Conservation (phyloP, 2,797 vertebrate species). For the Phoeniculus purpureus region DNA sequence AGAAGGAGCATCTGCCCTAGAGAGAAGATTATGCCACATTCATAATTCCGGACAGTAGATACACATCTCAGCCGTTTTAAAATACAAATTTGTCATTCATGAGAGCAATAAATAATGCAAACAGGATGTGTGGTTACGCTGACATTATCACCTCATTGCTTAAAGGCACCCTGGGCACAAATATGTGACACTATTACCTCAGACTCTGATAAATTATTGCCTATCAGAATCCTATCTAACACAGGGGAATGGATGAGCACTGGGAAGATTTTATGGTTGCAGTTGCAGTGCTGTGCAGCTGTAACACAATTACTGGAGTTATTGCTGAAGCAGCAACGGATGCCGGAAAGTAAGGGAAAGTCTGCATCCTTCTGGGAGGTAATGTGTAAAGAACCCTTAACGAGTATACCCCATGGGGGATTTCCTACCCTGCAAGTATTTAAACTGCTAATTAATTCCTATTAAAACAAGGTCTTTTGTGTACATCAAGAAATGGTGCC, state of each 20-base stretch:
- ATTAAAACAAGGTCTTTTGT: slow-evolving; percentile 66
- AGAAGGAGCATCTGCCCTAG: slow-evolving; percentile 18
- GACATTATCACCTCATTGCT: slow-evolving; percentile 58
- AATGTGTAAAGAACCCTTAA: slow-evolving; percentile 62
- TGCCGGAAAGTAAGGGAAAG: slow-evolving; percentile 46
- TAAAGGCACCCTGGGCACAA: slow-evolving; percentile 10
- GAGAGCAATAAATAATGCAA: slow-evolving; percentile 67
- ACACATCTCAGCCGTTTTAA: slow-evolving; percentile 49
- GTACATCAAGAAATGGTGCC: slow-evolving; percentile 48
- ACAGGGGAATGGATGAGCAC: neutral
- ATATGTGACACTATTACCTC: slow-evolving; percentile 28
- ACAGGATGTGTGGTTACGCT: slow-evolving; percentile 30
- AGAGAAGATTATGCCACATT: slow-evolving; percentile 42
- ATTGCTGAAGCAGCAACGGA: slow-evolving; percentile 17
- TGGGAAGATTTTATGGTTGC: slow-evolving; percentile 17
- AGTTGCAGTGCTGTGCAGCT: neutral
- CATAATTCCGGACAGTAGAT: neutral
- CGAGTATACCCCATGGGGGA: slow-evolving; percentile 19
- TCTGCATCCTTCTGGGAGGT: slow-evolving; percentile 58
- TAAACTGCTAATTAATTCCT: slow-evolving; percentile 71
- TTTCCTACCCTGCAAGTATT: slow-evolving; percentile 62
- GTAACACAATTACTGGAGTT: slow-evolving; percentile 11
- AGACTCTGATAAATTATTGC: slow-evolving; percentile 43
- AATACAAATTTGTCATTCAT: slow-evolving; percentile 61
- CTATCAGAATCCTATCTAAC: slow-evolving; percentile 26